Evolutionary conservation across 2,888 invertebrate species (phyloP).

Genomic region (Scaptomyza reducta): DNA sequence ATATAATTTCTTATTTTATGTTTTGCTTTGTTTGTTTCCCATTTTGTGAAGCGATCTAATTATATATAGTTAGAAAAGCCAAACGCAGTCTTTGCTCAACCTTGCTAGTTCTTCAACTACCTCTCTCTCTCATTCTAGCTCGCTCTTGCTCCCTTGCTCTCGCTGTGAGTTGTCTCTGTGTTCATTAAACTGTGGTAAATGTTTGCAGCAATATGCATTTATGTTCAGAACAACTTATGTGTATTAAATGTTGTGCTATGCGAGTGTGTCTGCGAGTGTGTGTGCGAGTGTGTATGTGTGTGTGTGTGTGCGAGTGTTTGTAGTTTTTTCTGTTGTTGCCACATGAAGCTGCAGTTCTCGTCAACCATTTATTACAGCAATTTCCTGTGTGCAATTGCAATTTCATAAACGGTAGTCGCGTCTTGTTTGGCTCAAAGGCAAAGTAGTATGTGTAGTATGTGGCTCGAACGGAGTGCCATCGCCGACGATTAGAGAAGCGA

Average conservation of each 20-base stretch:
- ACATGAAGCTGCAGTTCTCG: conserved; percentile 40
- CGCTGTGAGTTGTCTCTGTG: too few relatives aligned
- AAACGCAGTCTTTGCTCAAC: conserved; percentile 37
- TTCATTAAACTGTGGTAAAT: conserved; percentile 64
- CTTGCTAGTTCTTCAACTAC: conserved; percentile 1
- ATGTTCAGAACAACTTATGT: conserved; percentile 34
- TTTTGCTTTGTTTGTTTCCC: background rate
- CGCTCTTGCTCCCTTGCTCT: too few relatives aligned
- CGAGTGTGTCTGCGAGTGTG: background rate
- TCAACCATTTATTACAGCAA: conserved; percentile 73
- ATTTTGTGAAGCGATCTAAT: conserved; percentile 24
- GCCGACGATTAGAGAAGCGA: background rate
- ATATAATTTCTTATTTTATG: conserved; percentile 27
- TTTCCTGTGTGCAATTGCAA: conserved; percentile 75
- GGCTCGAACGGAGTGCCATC: conserved; percentile 21
- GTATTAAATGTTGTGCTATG: background rate
- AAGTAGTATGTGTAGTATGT: background rate
- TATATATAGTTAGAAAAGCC: conserved; percentile 39
- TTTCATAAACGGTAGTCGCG: conserved; percentile 75
- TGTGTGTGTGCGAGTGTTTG: conserved; percentile 1
- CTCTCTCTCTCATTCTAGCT: background rate
- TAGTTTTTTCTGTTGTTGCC: conserved; percentile 1
- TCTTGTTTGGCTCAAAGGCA: conserved; percentile 50
- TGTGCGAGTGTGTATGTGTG: background rate
- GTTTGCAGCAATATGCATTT: conserved; percentile 64